These are phyloP conservation scores for Indri indri DNA, from an alignment of 2,113 vertebrate genomes.

Conservation along the genomic window DNA sequence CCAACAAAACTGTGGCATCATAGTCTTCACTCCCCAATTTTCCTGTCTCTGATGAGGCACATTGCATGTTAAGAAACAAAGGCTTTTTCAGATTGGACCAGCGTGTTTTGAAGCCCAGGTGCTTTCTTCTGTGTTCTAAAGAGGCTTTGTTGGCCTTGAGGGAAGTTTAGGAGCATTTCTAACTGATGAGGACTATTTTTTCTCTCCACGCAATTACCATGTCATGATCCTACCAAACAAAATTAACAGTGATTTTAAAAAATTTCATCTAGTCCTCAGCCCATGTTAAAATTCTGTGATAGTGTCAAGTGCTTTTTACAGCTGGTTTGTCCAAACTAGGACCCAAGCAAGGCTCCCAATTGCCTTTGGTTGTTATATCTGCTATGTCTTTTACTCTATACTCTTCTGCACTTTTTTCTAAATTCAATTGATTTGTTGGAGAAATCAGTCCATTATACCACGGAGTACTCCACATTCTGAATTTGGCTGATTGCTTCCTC, in stretches of 20 bases:
- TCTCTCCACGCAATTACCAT: too few species aligned
- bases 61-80: not conserved
- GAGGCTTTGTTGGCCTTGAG: not conserved
- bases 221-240: not conserved
- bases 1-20: not conserved
- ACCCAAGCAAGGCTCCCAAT: not conserved
- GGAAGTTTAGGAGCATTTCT: not conserved
- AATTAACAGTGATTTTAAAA: not conserved
- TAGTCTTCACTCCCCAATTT: not conserved
- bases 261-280: not conserved
- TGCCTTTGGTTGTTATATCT: not conserved
- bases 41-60: not conserved
- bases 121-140: not conserved
- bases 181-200: not conserved
- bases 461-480: not conserved
- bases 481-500: not conserved
- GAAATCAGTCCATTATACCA: not conserved
- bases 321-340: not conserved
- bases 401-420: not conserved
- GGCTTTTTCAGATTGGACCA: not conserved
- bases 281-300: not conserved
- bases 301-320: not conserved
- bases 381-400: not conserved
- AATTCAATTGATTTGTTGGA: not conserved
- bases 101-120: not conserved